Conservation (phyloP, 2,888 invertebrate species). For the Drosophila austrosaltans region DNA sequence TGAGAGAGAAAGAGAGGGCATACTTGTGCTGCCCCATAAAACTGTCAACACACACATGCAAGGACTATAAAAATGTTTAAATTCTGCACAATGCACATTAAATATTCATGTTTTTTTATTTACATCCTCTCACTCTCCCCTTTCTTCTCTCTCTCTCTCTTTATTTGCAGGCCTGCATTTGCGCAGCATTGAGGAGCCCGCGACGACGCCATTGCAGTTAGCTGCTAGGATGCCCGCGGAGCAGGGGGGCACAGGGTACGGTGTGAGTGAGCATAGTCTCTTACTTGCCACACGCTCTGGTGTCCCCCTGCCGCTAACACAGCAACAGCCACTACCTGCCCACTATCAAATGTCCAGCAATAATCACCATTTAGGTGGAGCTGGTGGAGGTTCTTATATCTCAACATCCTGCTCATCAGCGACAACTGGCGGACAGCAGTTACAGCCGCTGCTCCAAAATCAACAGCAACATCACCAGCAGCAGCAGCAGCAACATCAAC, state of each 20-base stretch:
- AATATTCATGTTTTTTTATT: conserved; percentile 44
- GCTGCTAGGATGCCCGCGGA: conserved; percentile 85
- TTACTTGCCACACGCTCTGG: conserved; percentile 83
- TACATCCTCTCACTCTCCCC: background rate
- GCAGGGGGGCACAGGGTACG: conserved; percentile 87
- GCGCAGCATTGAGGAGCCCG: conserved; percentile 93
- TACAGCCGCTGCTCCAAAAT: conserved; percentile 21
- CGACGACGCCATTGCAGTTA: conserved; percentile 84
- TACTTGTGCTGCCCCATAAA: conserved; percentile 36
- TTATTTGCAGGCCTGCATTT: conserved; percentile 90
- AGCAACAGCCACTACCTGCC: conserved; percentile 70
- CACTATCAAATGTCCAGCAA: conserved; percentile 57
- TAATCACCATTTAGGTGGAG: conserved; percentile 16
- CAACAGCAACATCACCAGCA: conserved; percentile 39
- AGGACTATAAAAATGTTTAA: conserved; percentile 24
- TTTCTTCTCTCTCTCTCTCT: conserved; percentile 1
- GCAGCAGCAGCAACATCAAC: conserved; percentile 44
- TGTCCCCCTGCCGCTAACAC: conserved; percentile 83
- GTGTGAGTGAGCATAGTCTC: conserved; percentile 84
- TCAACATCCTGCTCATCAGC: conserved; percentile 68
- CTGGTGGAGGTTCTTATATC: conserved; percentile 35
- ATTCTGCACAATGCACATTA: conserved; percentile 20
- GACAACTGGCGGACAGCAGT: conserved; percentile 39
- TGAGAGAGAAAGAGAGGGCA: conserved; percentile 12
- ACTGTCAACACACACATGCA: conserved; percentile 39